phyloP scores from a whole-genome alignment of 2,797 vertebrate genomes.

The Forpus xanthops region DNA sequence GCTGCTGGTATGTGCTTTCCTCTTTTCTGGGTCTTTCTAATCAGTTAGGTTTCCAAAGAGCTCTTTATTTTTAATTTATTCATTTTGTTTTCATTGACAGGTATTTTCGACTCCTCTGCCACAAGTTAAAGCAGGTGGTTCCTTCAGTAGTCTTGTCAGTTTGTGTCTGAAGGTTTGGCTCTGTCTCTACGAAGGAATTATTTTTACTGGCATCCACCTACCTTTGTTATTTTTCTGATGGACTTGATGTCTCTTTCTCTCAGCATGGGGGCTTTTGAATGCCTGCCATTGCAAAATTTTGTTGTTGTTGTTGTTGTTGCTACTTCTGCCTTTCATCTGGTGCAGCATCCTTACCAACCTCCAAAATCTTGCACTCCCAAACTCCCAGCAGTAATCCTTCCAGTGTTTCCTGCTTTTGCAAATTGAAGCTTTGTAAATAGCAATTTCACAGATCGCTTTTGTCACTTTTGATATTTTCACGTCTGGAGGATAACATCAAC shows the following conservation, averaged over 20 bases:
- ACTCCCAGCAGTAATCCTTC: neutral
- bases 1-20: neutral
- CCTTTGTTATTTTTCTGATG: slow-evolving; percentile 15
- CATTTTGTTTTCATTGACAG: neutral
- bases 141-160: neutral
- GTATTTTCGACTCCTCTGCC: neutral
- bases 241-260: slow-evolving; percentile 45
- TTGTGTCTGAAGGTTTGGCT: slow-evolving; percentile 14
- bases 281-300: neutral
- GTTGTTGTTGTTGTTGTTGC: neutral
- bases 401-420: neutral
- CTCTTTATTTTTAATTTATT: neutral
- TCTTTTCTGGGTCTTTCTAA: neutral
- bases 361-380: rapidly evolving
- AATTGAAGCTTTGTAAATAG: neutral
- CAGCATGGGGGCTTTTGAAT: neutral
- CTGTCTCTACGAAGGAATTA: slow-evolving; percentile 19
- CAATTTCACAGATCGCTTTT: neutral
- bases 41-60: neutral
- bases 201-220: slow-evolving; percentile 48
- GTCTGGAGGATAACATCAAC: neutral
- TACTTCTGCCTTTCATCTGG: slow-evolving; percentile 18
- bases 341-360: neutral
- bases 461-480: neutral
- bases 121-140: neutral